These are phyloP conservation scores for Chaunax sp. DNA, from an alignment of 2,797 vertebrate genomes.

Conservation along the genomic window DNA sequence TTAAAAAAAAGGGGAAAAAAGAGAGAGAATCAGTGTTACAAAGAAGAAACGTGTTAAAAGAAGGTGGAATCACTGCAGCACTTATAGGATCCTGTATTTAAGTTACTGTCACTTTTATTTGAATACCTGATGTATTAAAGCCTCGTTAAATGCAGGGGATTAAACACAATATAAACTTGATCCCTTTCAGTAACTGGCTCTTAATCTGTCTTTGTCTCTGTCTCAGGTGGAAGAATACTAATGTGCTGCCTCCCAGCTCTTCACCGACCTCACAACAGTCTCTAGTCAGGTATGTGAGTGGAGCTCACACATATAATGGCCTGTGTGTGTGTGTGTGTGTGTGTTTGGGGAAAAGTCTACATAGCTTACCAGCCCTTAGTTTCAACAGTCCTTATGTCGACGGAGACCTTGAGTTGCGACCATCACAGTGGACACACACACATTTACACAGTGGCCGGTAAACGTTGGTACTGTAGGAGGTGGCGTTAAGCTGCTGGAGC, in stretches of 20 bases:
- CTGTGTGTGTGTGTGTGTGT: conserved; percentile 24
- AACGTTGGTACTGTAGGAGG: conserved; percentile 12
- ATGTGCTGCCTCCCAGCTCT: conserved; percentile 11
- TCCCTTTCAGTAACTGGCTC: conserved; percentile 55
- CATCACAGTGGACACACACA: conserved; percentile 26
- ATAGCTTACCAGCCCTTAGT: conserved; percentile 19
- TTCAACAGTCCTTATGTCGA: conserved; percentile 30
- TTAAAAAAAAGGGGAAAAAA: background rate
- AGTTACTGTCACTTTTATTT: conserved; percentile 62
- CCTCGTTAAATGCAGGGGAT: conserved; percentile 61
- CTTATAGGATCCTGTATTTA: conserved; percentile 42
- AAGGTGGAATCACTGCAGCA: conserved; percentile 42
- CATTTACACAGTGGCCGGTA: conserved; percentile 25
- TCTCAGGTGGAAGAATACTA: conserved; percentile 55
- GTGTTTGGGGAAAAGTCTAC: background rate
- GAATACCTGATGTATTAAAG: conserved; percentile 59
- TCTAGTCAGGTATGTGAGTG: conserved; percentile 34
- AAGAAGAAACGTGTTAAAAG: conserved; percentile 34
- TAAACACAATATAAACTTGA: conserved; percentile 66
- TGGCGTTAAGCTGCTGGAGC: conserved; percentile 86
- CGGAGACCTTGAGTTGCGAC: conserved; percentile 49
- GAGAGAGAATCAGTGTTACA: conserved; percentile 20
- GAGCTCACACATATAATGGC: conserved; percentile 12
- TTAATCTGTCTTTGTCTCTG: conserved; percentile 64
- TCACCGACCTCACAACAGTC: conserved; percentile 9